Evolutionary conservation across 2,113 vertebrate species (phyloP).

Genomic region (Malurus elegans): DNA sequence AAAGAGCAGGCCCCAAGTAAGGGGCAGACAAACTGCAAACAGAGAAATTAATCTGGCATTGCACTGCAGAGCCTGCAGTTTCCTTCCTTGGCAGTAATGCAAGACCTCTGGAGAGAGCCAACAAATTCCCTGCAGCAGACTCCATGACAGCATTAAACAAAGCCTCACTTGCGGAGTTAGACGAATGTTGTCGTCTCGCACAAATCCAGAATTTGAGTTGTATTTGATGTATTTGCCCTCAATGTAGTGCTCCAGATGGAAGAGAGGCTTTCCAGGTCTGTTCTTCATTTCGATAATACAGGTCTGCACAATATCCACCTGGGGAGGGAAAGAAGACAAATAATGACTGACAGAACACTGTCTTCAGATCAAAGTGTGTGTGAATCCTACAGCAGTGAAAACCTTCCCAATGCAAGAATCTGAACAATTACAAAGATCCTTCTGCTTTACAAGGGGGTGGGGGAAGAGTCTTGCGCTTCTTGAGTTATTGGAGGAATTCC

Average conservation of each 20-base stretch:
- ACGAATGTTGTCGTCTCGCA: conserved; percentile 92
- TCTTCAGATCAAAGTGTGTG: background rate
- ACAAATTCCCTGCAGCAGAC: background rate
- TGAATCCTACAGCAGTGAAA: conserved; percentile 1
- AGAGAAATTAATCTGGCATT: background rate
- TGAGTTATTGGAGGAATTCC: background rate
- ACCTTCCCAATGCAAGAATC: background rate
- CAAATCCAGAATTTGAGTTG: conserved; percentile 98
- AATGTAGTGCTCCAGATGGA: conserved; percentile 96
- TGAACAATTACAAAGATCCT: background rate
- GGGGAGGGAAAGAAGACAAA: background rate
- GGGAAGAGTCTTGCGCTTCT: background rate
- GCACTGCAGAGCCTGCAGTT: background rate
- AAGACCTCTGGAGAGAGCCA: background rate
- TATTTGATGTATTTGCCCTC: conserved; percentile 99
- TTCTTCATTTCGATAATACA: conserved; percentile 88
- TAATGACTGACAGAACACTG: background rate
- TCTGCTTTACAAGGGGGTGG: background rate
- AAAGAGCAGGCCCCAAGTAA: background rate
- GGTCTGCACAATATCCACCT: conserved; percentile 99
- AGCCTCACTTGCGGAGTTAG: conserved; percentile 91
- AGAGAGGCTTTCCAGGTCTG: conserved; percentile 84
- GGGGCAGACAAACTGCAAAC: background rate
- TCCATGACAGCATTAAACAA: background rate
- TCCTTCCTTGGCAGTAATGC: background rate